phyloP scores from a whole-genome alignment of 1,140 invertebrate genomes.

The Reticulitermes speratus region DNA sequence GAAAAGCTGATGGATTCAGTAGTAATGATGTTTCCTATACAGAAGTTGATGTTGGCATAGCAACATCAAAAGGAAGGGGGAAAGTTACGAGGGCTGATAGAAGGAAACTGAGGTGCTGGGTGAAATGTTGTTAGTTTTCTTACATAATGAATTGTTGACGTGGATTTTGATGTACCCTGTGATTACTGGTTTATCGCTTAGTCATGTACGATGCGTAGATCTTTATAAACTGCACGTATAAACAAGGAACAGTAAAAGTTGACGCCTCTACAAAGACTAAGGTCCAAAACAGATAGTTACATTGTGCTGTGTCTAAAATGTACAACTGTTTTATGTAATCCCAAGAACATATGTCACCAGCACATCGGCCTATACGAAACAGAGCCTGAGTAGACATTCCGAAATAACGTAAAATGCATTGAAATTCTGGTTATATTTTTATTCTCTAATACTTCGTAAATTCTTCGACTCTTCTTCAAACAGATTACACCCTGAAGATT shows the following conservation, averaged over 20 bases:
- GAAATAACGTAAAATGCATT: no score
- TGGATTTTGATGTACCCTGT: conserved; percentile 15
- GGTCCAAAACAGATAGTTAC: neutral
- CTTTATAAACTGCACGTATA: conserved; percentile 6
- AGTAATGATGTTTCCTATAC: neutral
- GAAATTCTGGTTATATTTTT: no score
- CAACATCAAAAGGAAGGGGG: neutral
- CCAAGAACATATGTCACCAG: no score
- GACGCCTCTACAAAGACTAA: no score
- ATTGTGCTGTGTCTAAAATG: no score
- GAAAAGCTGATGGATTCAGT: neutral
- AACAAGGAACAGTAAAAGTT: neutral
- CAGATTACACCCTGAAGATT: no score
- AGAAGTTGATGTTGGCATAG: neutral
- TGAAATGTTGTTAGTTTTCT: conserved; percentile 19
- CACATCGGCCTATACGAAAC: no score
- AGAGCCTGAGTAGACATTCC: no score
- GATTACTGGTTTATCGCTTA: conserved; percentile 4
- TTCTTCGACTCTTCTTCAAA: no score
- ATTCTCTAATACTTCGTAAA: no score
- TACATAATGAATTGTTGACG: conserved; percentile 19
- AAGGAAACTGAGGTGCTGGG: neutral
- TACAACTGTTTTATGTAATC: no score
- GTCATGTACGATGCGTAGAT: conserved; percentile 8
- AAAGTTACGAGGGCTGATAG: neutral